Base-by-base conservation (phyloP, 1,140 invertebrate species). In the Pinna nobilis region DNA sequence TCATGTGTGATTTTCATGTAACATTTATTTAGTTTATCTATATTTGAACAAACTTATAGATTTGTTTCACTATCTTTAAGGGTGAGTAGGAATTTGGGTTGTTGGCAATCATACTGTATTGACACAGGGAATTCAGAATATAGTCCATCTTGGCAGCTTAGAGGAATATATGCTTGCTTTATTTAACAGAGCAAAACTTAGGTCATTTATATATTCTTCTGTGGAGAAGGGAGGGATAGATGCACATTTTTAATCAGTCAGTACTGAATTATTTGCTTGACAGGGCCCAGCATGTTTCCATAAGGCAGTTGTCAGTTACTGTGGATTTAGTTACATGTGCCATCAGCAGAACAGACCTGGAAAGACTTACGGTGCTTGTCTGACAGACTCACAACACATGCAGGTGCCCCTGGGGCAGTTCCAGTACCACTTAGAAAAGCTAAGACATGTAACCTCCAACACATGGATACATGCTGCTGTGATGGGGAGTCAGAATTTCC, bases 381-480 rank as follows among this genome's bases (percentile, higher is more conserved):
- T 15, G 11, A 25, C 37, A 11, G 25, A 49, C 35, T 39, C 70
- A n/a, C 70, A 78, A 7, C 78, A 75, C 15, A 30, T 81, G 33
- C 71, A 77, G 30, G 76, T 83, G n/a, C 63, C 77, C 15, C 51
- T 92, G 13, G 89, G 88, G 32, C 73, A 83, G 1, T 89, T 88
- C 55, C 73, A 83, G 33, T 67, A 77, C 33, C 86, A 88, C 75
- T 76, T 84, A 5, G 63, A 74, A 18, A 86, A 90, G 59, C 73
- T 92, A 4, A 81, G 82, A 37, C 68, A 74, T 15, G 33, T 92
- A 11, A 89, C 89, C 57, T 78, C 87, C 41, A 85, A 90, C 18
- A 74, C 92, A 3, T 92, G 91, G 92, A 84, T 78, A 7, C 91
- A 92, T 77, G 88, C 86, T 61, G 72, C 84, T 30, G 33, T 65